A percentile compares a stretch with the other conserved stretches of the same genome.
Evolutionary conservation across 2,797 vertebrate genomes (phyloP).

Genomic region (Falco concolor): DNA sequence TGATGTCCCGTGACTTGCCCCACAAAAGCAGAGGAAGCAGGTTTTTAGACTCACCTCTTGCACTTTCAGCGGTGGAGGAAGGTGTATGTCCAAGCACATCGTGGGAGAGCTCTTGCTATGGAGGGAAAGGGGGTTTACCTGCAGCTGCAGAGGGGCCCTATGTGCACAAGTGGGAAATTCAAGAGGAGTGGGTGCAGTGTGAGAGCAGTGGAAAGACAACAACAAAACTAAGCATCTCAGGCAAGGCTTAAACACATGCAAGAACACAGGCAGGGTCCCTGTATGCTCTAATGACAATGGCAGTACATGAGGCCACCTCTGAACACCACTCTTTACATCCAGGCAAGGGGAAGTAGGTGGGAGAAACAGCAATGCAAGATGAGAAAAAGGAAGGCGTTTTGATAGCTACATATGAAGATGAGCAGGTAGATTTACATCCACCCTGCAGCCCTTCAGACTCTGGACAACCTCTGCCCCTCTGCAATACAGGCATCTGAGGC

Average conservation of each 20-base stretch:
- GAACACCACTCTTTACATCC: background rate
- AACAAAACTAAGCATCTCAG: background rate
- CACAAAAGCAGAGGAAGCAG: background rate
- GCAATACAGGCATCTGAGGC: background rate
- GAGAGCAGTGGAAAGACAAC: background rate
- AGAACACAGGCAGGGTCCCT: background rate
- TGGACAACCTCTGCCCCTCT: background rate
- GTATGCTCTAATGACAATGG: fast-evolving
- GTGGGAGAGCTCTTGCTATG: background rate
- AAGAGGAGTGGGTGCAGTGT: background rate
- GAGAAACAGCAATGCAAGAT: background rate
- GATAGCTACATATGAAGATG: background rate
- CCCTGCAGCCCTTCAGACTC: background rate
- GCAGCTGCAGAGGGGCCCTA: background rate
- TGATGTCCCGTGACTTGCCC: background rate
- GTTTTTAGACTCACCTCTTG: background rate
- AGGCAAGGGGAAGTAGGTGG: background rate
- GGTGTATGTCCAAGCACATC: background rate
- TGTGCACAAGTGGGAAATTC: background rate
- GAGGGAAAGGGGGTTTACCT: background rate
- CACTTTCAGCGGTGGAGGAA: background rate
- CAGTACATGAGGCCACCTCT: background rate
- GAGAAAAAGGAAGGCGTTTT: background rate
- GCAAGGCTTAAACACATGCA: background rate
- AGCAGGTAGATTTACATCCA: background rate